These are phyloP conservation scores for Tenthredo livida DNA, from an alignment of 2,888 invertebrate genomes.

Conservation along the genomic window DNA sequence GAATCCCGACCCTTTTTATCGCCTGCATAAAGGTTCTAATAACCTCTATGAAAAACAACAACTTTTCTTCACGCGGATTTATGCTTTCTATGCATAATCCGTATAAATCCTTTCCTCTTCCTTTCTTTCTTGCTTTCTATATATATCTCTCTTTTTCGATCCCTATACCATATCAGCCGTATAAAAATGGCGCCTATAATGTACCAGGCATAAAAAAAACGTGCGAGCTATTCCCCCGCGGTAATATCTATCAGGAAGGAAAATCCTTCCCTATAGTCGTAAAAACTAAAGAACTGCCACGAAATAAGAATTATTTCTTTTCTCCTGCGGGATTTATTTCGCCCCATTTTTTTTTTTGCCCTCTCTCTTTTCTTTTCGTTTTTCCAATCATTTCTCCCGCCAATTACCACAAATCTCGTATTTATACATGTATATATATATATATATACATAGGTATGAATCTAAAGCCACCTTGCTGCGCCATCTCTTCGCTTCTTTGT, in stretches of 20 bases:
- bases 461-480: background rate
- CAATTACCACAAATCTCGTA: background rate
- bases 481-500: background rate
- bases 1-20: slow-evolving; percentile 34
- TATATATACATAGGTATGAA: background rate
- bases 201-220: slow-evolving; percentile 2
- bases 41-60: slow-evolving; percentile 42
- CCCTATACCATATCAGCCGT: background rate
- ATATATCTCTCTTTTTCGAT: background rate
- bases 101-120: slow-evolving; percentile 13
- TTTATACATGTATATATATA: background rate
- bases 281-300: slow-evolving; percentile 37
- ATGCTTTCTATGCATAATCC: slow-evolving; percentile 43
- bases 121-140: background rate
- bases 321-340: background rate
- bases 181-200: slow-evolving; percentile 23
- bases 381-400: background rate
- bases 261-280: slow-evolving; percentile 33
- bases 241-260: slow-evolving; percentile 19
- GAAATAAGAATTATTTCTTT: slow-evolving; percentile 10
- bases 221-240: background rate
- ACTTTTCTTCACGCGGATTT: slow-evolving; percentile 29
- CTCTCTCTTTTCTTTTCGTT: background rate
- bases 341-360: background rate
- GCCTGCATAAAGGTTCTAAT: slow-evolving; percentile 49